Conservation (phyloP, 2,888 invertebrate species). For the Syrphus vitripennis region DNA sequence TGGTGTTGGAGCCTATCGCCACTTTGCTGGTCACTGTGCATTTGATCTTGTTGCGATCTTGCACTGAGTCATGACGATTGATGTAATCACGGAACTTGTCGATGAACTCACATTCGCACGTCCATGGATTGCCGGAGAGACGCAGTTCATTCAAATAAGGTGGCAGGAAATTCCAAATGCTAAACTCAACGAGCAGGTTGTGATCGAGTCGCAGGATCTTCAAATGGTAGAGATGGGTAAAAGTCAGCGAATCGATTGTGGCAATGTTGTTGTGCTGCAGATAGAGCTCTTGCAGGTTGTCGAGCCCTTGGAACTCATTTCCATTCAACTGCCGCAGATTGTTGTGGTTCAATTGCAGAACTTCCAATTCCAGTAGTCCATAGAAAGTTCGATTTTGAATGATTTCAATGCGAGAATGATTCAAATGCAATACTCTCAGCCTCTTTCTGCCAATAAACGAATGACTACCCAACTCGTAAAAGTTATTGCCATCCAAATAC, state of each 20-base stretch:
- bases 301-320: constrained; percentile 91
- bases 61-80: constrained; percentile 87
- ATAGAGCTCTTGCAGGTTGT: constrained; percentile 92
- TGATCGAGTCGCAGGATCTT: constrained; percentile 92
- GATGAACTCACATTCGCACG: constrained; percentile 92
- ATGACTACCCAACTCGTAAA: constrained; percentile 93
- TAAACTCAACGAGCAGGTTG: constrained; percentile 90
- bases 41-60: constrained; percentile 88
- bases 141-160: constrained; percentile 86
- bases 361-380: constrained; percentile 89
- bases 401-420: constrained; percentile 92
- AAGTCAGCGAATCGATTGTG: constrained; percentile 92
- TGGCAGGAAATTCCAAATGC: constrained; percentile 88
- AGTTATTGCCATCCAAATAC: constrained; percentile 94
- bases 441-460: constrained; percentile 97
- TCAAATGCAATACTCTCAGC: constrained; percentile 92
- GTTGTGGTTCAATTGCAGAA: constrained; percentile 94
- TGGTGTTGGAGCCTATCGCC: constrained; percentile 72
- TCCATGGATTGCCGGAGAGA: constrained; percentile 91
- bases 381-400: constrained; percentile 95
- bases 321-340: constrained; percentile 90
- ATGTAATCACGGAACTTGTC: constrained; percentile 91
- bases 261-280: constrained; percentile 92
- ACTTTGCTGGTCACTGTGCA: constrained; percentile 83
- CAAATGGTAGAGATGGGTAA: constrained; percentile 90